These are phyloP conservation scores for Trilocha varians DNA, from an alignment of 2,888 invertebrate genomes.

Conservation along the genomic window DNA sequence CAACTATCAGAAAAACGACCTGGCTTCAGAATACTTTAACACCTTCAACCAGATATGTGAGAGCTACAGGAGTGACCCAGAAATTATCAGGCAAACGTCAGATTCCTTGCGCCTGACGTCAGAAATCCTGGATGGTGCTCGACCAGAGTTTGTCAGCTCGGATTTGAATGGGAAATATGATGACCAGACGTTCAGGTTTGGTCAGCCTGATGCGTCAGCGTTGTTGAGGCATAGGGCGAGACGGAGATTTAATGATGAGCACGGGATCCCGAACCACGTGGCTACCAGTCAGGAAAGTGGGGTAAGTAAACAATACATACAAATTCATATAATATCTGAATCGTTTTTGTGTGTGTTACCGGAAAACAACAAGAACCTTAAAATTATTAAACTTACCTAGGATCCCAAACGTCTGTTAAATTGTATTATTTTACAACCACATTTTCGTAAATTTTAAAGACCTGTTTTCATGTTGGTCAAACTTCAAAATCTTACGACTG, in stretches of 20 bases:
- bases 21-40: slow-evolving; percentile 62
- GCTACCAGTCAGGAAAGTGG: slow-evolving; percentile 68
- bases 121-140: slow-evolving; percentile 51
- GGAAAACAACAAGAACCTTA: too few relatives aligned
- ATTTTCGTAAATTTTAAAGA: too few relatives aligned
- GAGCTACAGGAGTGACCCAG: slow-evolving; percentile 48
- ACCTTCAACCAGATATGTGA: slow-evolving; percentile 65
- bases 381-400: too few relatives aligned
- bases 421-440: too few relatives aligned
- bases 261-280: slow-evolving; percentile 52
- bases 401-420: too few relatives aligned
- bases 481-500: too few relatives aligned
- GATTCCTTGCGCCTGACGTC: slow-evolving; percentile 52
- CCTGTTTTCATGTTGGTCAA: too few relatives aligned
- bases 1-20: slow-evolving; percentile 46
- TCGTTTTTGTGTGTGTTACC: neutral
- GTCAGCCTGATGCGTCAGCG: slow-evolving; percentile 75
- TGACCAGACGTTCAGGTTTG: slow-evolving; percentile 64
- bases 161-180: slow-evolving; percentile 45
- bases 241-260: slow-evolving; percentile 58
- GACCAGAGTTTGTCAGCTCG: slow-evolving; percentile 37
- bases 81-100: slow-evolving; percentile 51
- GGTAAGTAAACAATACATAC: slow-evolving; percentile 40
- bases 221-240: slow-evolving; percentile 65
- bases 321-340: neutral